Conservation (phyloP, 1,140 invertebrate genomes). For the Sinella curviseta region DNA sequence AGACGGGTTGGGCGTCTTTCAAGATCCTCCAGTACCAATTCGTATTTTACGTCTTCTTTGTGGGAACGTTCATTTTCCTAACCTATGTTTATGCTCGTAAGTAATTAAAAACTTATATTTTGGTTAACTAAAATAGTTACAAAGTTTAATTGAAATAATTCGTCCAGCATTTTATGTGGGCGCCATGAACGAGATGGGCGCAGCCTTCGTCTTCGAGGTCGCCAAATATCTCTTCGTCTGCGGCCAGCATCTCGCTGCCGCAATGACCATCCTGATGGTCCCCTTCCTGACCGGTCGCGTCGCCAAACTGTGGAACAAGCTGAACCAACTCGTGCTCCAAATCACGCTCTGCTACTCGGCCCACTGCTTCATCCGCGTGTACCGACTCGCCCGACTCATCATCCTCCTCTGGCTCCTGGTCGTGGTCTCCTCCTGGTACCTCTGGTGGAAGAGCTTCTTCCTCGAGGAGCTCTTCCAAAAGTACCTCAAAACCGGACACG, state of each 20-base stretch:
- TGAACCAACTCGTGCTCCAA: not conserved
- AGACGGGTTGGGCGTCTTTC: not conserved
- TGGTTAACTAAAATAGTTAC: not conserved
- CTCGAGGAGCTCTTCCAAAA: not conserved
- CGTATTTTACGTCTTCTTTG: not conserved
- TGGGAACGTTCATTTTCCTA: not conserved
- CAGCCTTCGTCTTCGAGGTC: not conserved
- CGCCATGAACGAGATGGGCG: not conserved
- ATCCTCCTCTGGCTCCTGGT: not conserved
- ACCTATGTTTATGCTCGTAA: not conserved
- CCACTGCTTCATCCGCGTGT: not conserved
- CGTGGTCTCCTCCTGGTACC: not conserved
- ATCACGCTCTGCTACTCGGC: not conserved
- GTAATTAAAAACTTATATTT: not conserved
- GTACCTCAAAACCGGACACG: not conserved
- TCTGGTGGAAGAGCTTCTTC: constrained; percentile 2
- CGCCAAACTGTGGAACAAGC: not conserved
- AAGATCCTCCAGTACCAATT: not conserved
- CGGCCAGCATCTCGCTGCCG: not conserved
- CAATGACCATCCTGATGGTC: not conserved
- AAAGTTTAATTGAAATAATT: not conserved
- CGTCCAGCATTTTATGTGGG: not conserved
- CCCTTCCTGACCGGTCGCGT: not conserved
- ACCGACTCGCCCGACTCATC: not conserved
- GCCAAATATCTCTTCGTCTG: constrained; percentile 1